Percentiles rank a stretch among this genome's conserved stretches.
phyloP scores from a whole-genome alignment of 2,113 vertebrate genomes.

The Cyprinus carpio region DNA sequence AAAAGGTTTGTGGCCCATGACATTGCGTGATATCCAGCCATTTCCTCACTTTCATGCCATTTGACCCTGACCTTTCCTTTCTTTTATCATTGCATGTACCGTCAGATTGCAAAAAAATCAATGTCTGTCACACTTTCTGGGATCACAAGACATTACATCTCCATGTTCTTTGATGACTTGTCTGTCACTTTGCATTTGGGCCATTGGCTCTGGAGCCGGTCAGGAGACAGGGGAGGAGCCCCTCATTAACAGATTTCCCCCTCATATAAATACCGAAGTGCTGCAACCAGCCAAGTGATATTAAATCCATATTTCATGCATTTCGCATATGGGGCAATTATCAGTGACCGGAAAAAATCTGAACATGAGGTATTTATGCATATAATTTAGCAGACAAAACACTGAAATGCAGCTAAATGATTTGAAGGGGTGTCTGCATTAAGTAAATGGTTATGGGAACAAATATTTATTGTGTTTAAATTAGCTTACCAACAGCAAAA shows the following conservation, averaged over 20 bases:
- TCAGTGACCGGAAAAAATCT: constrained; percentile 40
- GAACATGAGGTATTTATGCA: constrained; percentile 21
- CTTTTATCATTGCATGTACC: constrained; percentile 62
- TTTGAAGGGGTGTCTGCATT: neutral
- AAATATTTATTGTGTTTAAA: neutral
- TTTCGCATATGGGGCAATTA: constrained; percentile 54
- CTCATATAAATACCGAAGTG: constrained; percentile 44
- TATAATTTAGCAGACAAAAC: constrained; percentile 40
- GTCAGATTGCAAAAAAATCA: constrained; percentile 69
- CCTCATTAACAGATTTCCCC: constrained; percentile 66
- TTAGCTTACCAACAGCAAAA: neutral
- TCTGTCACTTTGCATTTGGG: constrained; percentile 71
- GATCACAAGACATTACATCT: constrained; percentile 64
- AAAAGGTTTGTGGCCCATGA: constrained; percentile 31
- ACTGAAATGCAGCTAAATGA: constrained; percentile 44
- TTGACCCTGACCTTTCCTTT: constrained; percentile 73
- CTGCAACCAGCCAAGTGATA: constrained; percentile 48
- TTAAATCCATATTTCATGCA: constrained; percentile 61
- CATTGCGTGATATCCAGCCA: constrained; percentile 58
- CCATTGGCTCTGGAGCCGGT: constrained; percentile 56
- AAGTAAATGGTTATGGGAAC: neutral
- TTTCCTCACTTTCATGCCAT: constrained; percentile 68
- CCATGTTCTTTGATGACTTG: constrained; percentile 64
- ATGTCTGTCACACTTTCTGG: constrained; percentile 69
- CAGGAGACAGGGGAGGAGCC: constrained; percentile 59